Evolutionary conservation across 2,797 vertebrate species (phyloP), one percentile per base, ranked within the genome.

Genomic region (Rhodeus uyekii): DNA sequence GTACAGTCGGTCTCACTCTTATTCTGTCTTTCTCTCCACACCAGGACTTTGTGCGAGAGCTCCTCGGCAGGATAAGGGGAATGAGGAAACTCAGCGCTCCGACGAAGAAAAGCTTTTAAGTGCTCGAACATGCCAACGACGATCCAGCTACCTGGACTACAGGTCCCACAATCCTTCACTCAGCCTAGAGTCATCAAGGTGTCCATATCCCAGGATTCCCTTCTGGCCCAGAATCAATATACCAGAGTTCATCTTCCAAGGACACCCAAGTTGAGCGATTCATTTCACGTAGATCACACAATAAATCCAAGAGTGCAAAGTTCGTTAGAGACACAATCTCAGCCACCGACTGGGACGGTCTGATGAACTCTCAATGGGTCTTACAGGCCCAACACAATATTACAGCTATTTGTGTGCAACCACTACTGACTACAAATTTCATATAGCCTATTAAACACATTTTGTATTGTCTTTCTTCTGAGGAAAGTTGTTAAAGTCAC

Each of bases 71-170:
- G 93, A 97, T 99, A 95, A 96, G 95, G 94, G 98, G 97, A 90
- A 98, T 99, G 98, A 95, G 97, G 86, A 99, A 98, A 93, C 94
- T 99, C 87, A 97, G 96, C 61, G 96, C 97, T 82, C 97, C 97
- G 0, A 95, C 96, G 83, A 99, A 97, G 95, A 99, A 99, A 92
- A 94, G 94, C 86, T 90, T 97, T 96, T 99, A 96, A 96, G n/a
- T 93, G 87, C 90, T 87, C 44, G 75, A 19, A 80, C 65, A 61
- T 39, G 42, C 75, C 78, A 80, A 77, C 76, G 46, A 80, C 79
- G 86, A 83, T 83, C 83, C 85, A 76, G 82, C 79, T 42, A 75
- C 72, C 48, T 76, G 74, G 68, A 85, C 84, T 77, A 36, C 85
- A 85, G 55, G 73, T 84, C 84, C 78, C 77, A 34, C 69, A 80